Conservation (phyloP, 2,797 vertebrate genomes). For the Poeciliopsis turneri region DNA sequence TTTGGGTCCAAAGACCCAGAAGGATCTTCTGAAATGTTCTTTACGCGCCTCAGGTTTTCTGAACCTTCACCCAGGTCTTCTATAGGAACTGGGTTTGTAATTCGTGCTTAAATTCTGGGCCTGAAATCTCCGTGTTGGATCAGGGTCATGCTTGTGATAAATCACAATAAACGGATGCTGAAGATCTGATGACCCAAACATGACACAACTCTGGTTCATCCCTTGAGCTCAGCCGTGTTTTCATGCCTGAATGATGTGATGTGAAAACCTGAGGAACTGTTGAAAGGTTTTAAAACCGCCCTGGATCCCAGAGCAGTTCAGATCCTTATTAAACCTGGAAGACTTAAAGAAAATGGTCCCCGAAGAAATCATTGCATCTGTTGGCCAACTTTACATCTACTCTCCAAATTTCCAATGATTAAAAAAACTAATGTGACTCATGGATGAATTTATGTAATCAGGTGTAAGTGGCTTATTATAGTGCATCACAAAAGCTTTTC, state of each 20-base stretch:
- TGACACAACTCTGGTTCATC: not conserved
- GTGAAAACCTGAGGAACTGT: not conserved
- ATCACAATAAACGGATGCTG: not conserved
- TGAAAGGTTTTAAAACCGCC: not conserved
- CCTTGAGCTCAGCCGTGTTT: not conserved
- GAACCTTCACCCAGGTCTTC: not conserved
- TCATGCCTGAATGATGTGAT: not conserved
- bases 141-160: not conserved
- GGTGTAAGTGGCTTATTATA: not conserved
- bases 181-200: not conserved
- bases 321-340: not conserved
- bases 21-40: not conserved
- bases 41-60: not conserved
- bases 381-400: not conserved
- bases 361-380: not conserved
- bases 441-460: not conserved
- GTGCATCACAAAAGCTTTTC: too few species aligned
- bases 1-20: not conserved
- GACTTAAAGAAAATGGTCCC: not conserved
- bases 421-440: not conserved
- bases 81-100: not conserved
- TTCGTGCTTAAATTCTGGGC: not conserved
- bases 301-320: not conserved
- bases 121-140: not conserved
- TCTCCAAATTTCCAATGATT: not conserved